Percentiles rank a stretch among this genome's conserved stretches.
phyloP scores from a whole-genome alignment of 2,797 vertebrate genomes.

The Hafferia zeledoni region DNA sequence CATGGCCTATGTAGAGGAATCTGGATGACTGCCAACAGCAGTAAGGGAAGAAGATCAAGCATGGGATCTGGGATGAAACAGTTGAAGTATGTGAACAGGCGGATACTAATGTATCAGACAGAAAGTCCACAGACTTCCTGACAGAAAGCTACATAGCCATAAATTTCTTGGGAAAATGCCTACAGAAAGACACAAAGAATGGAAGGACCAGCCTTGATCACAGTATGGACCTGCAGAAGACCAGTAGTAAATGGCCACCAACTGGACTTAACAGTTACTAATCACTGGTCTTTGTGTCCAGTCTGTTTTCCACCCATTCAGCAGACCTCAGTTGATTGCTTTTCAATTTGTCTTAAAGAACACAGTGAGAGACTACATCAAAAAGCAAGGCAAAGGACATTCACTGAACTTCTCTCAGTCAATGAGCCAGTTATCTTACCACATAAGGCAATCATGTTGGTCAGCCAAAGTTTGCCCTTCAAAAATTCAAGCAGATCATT shows the following conservation, averaged over 20 bases:
- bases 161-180: background rate
- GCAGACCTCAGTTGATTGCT: background rate
- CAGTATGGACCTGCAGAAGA: background rate
- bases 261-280: background rate
- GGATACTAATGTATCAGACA: background rate
- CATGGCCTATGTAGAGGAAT: background rate
- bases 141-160: background rate
- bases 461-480: background rate
- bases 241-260: background rate
- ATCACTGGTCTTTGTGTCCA: background rate
- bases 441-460: background rate
- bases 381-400: background rate
- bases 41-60: background rate
- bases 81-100: background rate
- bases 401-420: background rate
- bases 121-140: background rate
- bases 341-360: background rate
- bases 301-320: background rate
- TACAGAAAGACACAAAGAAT: background rate
- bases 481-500: background rate
- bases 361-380: background rate
- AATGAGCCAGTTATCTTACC: background rate
- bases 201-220: background rate
- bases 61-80: background rate
- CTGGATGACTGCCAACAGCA: background rate